A percentile compares a stretch with the other conserved stretches of the same genome.
phyloP scores from a whole-genome alignment of 2,888 invertebrate species.

The Stenodera caucasica region DNA sequence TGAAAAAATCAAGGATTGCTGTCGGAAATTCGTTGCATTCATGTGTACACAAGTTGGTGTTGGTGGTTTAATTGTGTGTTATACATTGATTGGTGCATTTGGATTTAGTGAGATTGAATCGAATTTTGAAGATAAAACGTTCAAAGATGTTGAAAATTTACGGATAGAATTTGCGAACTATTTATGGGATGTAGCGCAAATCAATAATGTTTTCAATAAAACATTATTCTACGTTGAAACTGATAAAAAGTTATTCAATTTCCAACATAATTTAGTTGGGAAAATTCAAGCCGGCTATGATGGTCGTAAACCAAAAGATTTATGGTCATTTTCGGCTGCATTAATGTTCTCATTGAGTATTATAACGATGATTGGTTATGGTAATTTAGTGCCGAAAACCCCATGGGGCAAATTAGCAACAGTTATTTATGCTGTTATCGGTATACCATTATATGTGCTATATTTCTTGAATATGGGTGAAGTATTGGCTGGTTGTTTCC shows the following conservation, averaged over 20 bases:
- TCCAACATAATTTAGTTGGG: slow-evolving; percentile 69
- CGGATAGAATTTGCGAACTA: slow-evolving; percentile 63
- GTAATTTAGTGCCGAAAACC: slow-evolving; percentile 82
- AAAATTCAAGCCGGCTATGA: slow-evolving; percentile 70
- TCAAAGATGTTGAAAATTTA: slow-evolving; percentile 40
- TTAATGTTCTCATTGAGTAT: slow-evolving; percentile 87
- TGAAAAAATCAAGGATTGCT: slow-evolving; percentile 81
- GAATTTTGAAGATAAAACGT: slow-evolving; percentile 48
- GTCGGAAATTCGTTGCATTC: slow-evolving; percentile 82
- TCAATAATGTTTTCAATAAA: slow-evolving; percentile 70
- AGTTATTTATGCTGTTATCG: slow-evolving; percentile 83
- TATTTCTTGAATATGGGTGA: slow-evolving; percentile 91
- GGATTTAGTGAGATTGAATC: slow-evolving; percentile 78
- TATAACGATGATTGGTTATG: slow-evolving; percentile 92
- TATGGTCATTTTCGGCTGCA: slow-evolving; percentile 87
- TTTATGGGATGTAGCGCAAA: slow-evolving; percentile 67
- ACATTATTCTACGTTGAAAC: slow-evolving; percentile 65
- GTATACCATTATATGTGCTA: slow-evolving; percentile 83
- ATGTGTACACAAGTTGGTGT: slow-evolving; percentile 94
- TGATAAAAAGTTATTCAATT: slow-evolving; percentile 64
- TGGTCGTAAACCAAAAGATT: slow-evolving; percentile 67
- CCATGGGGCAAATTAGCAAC: slow-evolving; percentile 82
- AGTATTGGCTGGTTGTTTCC: slow-evolving; percentile 78
- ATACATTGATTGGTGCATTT: slow-evolving; percentile 82
- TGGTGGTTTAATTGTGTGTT: slow-evolving; percentile 83